A percentile compares a stretch with the other conserved stretches of the same genome.
These are phyloP conservation scores for Acrossocheilus fasciatus DNA, from an alignment of 2,797 vertebrate genomes.

Conservation along the genomic window DNA sequence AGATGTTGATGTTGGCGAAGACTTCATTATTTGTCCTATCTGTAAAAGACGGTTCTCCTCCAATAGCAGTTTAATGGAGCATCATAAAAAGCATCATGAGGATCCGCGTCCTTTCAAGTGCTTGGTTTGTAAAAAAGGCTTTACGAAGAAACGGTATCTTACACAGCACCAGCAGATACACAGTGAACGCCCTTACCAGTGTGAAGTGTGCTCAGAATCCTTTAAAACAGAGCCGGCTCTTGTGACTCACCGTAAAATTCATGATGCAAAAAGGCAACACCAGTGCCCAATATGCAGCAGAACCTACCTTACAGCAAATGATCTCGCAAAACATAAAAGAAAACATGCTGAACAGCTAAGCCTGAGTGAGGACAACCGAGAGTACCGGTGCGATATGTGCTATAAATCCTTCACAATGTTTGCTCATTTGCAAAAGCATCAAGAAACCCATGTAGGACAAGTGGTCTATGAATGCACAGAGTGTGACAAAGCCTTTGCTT, in stretches of 20 bases:
- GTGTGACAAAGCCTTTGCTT: slow-evolving; percentile 85
- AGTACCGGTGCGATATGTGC: slow-evolving; percentile 83
- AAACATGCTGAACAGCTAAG: slow-evolving; percentile 68
- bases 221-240: slow-evolving; percentile 55
- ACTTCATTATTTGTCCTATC: slow-evolving; percentile 72
- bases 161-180: slow-evolving; percentile 72
- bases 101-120: slow-evolving; percentile 73
- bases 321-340: slow-evolving; percentile 73
- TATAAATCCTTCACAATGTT: slow-evolving; percentile 77
- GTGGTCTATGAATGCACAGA: slow-evolving; percentile 85
- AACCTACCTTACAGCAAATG: slow-evolving; percentile 62
- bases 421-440: slow-evolving; percentile 75
- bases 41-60: slow-evolving; percentile 77
- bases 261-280: slow-evolving; percentile 41
- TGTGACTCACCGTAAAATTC: slow-evolving; percentile 43
- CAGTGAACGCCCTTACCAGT: slow-evolving; percentile 51
- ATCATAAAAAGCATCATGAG: slow-evolving; percentile 73
- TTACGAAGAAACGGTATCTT: slow-evolving; percentile 72
- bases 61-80: slow-evolving; percentile 74
- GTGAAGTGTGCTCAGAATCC: slow-evolving; percentile 57
- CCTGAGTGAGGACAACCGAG: slow-evolving; percentile 51
- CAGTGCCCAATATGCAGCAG: slow-evolving; percentile 69
- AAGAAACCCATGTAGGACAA: slow-evolving; percentile 83
- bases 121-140: slow-evolving; percentile 74
- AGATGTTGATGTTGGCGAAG: slow-evolving; percentile 79